phyloP scores from a whole-genome alignment of 1,140 invertebrate species.

The Eubasilissa regina region DNA sequence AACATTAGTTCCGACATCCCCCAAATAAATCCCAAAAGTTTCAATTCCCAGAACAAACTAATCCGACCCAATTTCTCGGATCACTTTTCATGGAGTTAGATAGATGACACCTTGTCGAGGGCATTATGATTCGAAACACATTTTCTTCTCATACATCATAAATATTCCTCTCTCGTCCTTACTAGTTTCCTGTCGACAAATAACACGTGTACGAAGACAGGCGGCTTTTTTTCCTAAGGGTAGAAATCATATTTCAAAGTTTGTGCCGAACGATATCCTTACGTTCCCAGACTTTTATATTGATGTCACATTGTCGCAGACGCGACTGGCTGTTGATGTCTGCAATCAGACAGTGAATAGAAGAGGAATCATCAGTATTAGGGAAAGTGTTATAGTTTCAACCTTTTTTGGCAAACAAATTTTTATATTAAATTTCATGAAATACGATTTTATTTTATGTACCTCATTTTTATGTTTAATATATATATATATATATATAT shows the following conservation, averaged over 20 bases:
- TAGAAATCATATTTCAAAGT: slow-evolving; percentile 53
- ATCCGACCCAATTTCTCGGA: slow-evolving; percentile 58
- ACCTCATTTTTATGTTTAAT: too few species aligned
- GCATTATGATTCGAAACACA: slow-evolving; percentile 60
- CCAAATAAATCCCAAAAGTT: slow-evolving; percentile 25
- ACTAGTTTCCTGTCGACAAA: slow-evolving; percentile 40
- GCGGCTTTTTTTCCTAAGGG: slow-evolving; percentile 37
- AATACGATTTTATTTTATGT: too few species aligned
- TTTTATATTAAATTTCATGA: too few species aligned
- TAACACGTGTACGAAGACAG: slow-evolving; percentile 20
- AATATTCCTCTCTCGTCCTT: slow-evolving; percentile 31
- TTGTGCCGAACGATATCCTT: slow-evolving; percentile 22
- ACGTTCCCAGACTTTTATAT: too few species aligned
- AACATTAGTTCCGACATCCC: slow-evolving; percentile 27
- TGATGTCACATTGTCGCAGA: too few species aligned
- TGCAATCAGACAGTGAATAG: too few species aligned
- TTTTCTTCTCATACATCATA: slow-evolving; percentile 49
- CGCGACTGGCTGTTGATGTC: too few species aligned
- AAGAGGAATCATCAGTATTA: too few species aligned
- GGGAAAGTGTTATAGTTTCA: too few species aligned
- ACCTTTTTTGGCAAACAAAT: too few species aligned
- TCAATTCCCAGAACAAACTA: slow-evolving; percentile 53
- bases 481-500: too few species aligned
- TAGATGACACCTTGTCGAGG: slow-evolving; percentile 54
- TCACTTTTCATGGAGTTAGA: slow-evolving; percentile 57